Evolutionary conservation across 2,113 vertebrate species (phyloP).

Genomic region (Sinocyclocheilus rhinocerous): DNA sequence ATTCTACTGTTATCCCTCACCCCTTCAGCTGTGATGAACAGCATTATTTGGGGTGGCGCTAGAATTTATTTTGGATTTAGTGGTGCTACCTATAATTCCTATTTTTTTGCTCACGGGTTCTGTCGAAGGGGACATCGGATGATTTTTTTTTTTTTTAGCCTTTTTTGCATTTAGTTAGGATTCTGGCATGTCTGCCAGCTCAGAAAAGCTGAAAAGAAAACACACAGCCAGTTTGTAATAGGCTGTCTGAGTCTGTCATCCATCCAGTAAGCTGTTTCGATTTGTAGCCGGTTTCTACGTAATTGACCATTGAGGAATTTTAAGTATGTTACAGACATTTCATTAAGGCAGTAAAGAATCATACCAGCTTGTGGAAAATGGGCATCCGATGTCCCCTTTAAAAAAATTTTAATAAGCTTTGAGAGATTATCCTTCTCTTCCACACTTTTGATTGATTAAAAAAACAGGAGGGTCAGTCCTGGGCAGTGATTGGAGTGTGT

Average conservation of each 20-base stretch:
- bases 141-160: too few species aligned
- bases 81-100: constrained; percentile 43
- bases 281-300: not conserved
- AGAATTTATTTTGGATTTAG: not conserved
- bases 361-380: not conserved
- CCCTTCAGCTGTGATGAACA: not conserved
- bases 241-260: not conserved
- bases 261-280: not conserved
- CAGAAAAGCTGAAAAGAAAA: not conserved
- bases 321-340: not conserved
- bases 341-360: not conserved
- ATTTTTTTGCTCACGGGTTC: not conserved
- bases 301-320: not conserved
- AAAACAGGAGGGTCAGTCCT: not conserved
- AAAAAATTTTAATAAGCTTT: constrained; percentile 43
- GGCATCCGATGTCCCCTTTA: not conserved
- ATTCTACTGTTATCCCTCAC: not conserved
- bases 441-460: not conserved
- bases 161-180: not conserved
- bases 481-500: not conserved
- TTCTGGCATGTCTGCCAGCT: not conserved
- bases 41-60: not conserved
- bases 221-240: too few species aligned
- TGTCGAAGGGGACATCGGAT: not conserved
- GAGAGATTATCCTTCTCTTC: not conserved